Evolutionary conservation across 92 coral and sea anemone genomes (phyloP).

Genomic region (Parazoanthus atlanticus): DNA sequence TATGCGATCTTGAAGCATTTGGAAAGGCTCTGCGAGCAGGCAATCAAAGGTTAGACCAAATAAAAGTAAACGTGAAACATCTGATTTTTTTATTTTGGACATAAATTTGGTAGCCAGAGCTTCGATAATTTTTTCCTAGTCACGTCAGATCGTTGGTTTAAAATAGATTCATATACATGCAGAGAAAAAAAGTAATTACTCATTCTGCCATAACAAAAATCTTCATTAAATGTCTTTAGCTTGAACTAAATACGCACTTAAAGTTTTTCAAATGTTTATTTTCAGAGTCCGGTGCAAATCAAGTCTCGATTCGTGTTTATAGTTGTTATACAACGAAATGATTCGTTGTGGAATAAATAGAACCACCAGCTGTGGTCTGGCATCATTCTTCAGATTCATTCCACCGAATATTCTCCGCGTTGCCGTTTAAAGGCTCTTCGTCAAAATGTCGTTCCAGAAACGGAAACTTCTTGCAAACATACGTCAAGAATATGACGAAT

Average conservation of each 20-base stretch:
- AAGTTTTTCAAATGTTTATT: not conserved
- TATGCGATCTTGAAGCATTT: constrained; percentile 77
- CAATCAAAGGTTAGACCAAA: constrained; percentile 73
- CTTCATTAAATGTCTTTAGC: not conserved
- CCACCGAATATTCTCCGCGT: not conserved
- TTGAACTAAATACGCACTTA: not conserved
- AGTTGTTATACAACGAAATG: not conserved
- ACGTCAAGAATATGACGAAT: not conserved
- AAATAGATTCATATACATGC: not conserved
- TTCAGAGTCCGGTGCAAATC: not conserved
- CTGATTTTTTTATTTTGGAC: not conserved
- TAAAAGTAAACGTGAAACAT: not conserved
- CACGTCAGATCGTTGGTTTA: constrained; percentile 34
- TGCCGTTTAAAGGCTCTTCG: not conserved
- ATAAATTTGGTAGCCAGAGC: not conserved
- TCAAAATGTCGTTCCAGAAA: not conserved
- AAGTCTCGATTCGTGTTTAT: not conserved
- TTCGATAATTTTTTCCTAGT: constrained; percentile 27
- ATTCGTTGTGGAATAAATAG: constrained; percentile 16
- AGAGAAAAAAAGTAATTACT: not conserved
- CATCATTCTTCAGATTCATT: constrained; percentile 18
- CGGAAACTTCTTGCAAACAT: not conserved
- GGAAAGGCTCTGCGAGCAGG: constrained; percentile 88
- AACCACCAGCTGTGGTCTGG: constrained; percentile 27
- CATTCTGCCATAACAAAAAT: not conserved